phyloP scores from a whole-genome alignment of 2,888 invertebrate species.

The Noctua fimbriata region DNA sequence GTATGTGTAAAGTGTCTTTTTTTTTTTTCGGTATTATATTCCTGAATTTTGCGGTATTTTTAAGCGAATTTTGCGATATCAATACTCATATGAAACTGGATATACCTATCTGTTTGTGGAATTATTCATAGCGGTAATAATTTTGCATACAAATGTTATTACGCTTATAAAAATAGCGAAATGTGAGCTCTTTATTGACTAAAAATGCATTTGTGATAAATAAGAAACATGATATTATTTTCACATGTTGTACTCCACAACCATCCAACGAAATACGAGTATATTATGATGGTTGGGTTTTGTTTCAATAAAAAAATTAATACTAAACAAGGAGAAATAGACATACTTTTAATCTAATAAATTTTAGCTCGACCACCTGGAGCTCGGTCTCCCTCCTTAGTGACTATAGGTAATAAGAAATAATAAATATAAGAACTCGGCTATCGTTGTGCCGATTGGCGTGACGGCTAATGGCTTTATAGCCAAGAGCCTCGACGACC shows the following conservation, averaged over 20 bases:
- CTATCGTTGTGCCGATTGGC: too few species aligned
- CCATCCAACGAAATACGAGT: neutral
- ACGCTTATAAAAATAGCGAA: neutral
- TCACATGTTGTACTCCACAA: neutral
- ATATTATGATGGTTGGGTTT: neutral
- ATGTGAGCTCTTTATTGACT: neutral
- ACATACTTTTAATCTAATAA: neutral
- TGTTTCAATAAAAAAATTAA: too few species aligned
- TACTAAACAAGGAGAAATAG: neutral
- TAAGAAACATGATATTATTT: neutral
- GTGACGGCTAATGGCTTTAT: too few species aligned
- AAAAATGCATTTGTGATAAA: conserved; percentile 1
- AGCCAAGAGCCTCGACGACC: too few species aligned
- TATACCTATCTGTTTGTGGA: neutral
- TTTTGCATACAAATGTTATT: conserved; percentile 1
- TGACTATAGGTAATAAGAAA: too few species aligned
- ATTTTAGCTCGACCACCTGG: neutral
- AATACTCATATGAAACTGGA: neutral
- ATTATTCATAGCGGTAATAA: conserved; percentile 8
- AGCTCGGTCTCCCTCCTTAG: too few species aligned
- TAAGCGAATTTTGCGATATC: neutral
- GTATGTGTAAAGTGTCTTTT: neutral
- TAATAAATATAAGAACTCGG: too few species aligned
- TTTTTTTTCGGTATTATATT: neutral
- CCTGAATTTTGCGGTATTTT: neutral